Percentiles rank a stretch among this genome's conserved stretches.
These are phyloP conservation scores for Blastomussa wellsi DNA, from an alignment of 92 coral and sea anemone species.

Conservation along the genomic window DNA sequence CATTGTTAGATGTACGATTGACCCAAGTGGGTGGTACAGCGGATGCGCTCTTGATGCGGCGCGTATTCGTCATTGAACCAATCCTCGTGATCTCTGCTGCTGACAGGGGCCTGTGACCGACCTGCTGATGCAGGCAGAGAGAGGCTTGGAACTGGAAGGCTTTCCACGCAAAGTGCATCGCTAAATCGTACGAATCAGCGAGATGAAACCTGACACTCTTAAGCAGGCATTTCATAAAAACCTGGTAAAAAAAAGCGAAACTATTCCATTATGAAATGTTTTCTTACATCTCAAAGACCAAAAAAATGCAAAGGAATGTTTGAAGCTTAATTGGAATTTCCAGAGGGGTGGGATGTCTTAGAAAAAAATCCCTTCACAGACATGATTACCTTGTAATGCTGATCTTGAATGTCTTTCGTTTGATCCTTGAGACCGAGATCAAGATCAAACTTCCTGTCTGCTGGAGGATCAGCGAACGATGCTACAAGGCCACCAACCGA, in stretches of 20 bases:
- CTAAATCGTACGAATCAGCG: conserved; percentile 79
- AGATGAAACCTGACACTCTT: conserved; percentile 80
- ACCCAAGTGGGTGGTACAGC: conserved; percentile 74
- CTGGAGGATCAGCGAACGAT: conserved; percentile 81
- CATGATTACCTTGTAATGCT: conserved; percentile 74
- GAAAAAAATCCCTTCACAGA: no score
- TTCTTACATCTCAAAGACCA: no score
- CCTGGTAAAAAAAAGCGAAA: conserved; percentile 36
- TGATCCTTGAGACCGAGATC: conserved; percentile 92
- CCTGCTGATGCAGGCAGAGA: conserved; percentile 80
- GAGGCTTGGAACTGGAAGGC: conserved; percentile 92
- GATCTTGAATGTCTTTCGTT: conserved; percentile 72
- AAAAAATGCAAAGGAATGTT: no score
- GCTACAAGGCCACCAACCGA: conserved; percentile 77
- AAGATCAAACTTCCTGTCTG: conserved; percentile 68
- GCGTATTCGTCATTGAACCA: conserved; percentile 69
- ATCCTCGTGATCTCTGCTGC: conserved; percentile 93
- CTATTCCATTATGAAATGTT: no score
- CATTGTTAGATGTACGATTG: conserved; percentile 69
- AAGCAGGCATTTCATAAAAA: conserved; percentile 88
- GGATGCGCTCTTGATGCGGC: conserved; percentile 50
- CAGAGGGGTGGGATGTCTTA: no score
- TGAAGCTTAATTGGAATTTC: no score
- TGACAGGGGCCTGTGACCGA: conserved; percentile 87
- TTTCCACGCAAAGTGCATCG: conserved; percentile 99